A percentile compares a stretch with the other conserved stretches of the same genome.
Evolutionary conservation across 2,797 vertebrate species (phyloP).

Genomic region (Hafferia zeledoni): DNA sequence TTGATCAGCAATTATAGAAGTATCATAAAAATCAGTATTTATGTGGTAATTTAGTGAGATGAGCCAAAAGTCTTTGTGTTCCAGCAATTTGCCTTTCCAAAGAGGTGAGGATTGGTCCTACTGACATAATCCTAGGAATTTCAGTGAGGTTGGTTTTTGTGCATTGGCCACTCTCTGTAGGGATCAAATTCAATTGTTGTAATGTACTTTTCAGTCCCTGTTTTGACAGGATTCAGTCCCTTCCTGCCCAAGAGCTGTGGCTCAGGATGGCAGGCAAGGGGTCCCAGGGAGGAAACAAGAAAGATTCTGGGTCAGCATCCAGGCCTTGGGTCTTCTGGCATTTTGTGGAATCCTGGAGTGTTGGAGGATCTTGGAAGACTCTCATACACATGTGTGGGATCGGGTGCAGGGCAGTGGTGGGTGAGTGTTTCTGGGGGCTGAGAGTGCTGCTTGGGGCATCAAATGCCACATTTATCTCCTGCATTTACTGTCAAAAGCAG

Average conservation of each 20-base stretch:
- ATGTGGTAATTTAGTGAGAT: neutral
- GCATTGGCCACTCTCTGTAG: neutral
- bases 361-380: neutral
- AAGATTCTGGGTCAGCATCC: neutral
- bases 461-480: neutral
- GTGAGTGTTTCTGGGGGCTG: neutral
- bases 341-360: neutral
- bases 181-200: neutral
- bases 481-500: neutral
- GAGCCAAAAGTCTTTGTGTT: neutral
- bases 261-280: neutral
- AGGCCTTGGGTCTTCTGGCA: neutral
- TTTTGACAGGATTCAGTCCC: neutral
- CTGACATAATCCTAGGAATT: neutral
- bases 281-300: neutral
- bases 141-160: neutral
- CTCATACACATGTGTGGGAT: accelerated
- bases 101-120: neutral
- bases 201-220: neutral
- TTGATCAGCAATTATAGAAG: neutral
- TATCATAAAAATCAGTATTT: neutral
- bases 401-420: neutral
- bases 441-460: neutral
- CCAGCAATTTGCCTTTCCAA: neutral
- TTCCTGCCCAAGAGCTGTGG: neutral